Percentiles rank a stretch among this genome's conserved stretches.
Evolutionary conservation across 2,113 vertebrate species (phyloP).

Genomic region (Fukomys damarensis): DNA sequence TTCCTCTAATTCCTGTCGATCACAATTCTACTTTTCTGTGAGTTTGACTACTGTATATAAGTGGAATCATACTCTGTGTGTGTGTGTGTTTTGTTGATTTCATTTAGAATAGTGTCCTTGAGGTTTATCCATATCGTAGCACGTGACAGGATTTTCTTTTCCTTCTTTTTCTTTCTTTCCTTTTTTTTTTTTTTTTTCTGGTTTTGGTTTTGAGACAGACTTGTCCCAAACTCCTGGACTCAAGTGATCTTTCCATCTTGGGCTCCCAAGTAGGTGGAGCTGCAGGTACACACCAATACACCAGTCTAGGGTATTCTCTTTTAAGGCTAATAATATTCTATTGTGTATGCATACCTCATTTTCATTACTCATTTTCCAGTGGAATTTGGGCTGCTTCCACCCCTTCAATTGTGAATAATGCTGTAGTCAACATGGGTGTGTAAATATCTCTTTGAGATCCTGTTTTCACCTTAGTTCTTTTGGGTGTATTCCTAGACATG

Average conservation of each 20-base stretch:
- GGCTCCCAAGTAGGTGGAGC: not conserved
- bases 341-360: not conserved
- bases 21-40: not conserved
- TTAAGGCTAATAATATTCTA: not conserved
- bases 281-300: not conserved
- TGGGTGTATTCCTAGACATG: not conserved
- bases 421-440: not conserved
- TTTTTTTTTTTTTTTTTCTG: not conserved
- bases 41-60: not conserved
- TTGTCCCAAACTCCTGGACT: not conserved
- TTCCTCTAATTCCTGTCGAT: not conserved
- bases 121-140: not conserved
- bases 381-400: not conserved
- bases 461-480: not conserved
- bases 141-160: not conserved
- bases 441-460: not conserved
- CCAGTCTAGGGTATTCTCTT: not conserved
- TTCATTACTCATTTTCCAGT: not conserved
- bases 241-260: not conserved
- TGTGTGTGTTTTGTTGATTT: not conserved
- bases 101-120: not conserved
- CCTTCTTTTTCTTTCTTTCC: not conserved
- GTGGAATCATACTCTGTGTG: not conserved
- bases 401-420: not conserved
- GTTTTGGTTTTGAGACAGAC: not conserved